Percentiles rank a stretch among this genome's conserved stretches.
Evolutionary conservation across 2,113 vertebrate genomes (phyloP).

Genomic region (Heteronetta atricapilla): DNA sequence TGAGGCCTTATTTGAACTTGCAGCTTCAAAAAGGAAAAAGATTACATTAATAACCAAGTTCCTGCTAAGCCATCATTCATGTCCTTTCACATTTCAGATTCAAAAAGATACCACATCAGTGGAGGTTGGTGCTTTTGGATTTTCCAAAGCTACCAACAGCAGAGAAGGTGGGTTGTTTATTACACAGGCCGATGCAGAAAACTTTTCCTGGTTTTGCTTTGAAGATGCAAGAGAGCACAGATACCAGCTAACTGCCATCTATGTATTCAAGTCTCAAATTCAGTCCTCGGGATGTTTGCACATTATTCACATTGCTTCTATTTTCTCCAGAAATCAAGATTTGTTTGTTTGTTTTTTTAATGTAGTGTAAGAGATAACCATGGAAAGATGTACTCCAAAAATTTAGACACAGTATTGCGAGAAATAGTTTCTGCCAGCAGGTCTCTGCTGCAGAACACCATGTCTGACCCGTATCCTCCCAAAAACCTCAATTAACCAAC

Average conservation of each 20-base stretch:
- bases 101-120: background rate
- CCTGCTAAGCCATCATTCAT: accelerated
- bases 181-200: background rate
- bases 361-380: background rate
- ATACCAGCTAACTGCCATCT: background rate
- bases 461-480: accelerated
- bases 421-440: background rate
- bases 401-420: no score
- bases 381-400: accelerated
- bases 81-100: background rate
- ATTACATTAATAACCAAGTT: accelerated
- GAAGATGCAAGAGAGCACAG: background rate
- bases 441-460: background rate
- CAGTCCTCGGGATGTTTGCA: background rate
- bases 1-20: background rate
- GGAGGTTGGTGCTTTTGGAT: background rate
- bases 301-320: background rate
- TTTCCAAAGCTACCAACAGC: background rate
- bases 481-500: background rate
- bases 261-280: background rate
- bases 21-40: background rate
- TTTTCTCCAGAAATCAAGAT: background rate
- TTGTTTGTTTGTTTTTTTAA: no score
- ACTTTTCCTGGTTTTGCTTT: background rate
- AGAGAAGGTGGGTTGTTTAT: background rate